Conservation (phyloP, 2,113 vertebrate species). For the Gracilinanus agilis region DNA sequence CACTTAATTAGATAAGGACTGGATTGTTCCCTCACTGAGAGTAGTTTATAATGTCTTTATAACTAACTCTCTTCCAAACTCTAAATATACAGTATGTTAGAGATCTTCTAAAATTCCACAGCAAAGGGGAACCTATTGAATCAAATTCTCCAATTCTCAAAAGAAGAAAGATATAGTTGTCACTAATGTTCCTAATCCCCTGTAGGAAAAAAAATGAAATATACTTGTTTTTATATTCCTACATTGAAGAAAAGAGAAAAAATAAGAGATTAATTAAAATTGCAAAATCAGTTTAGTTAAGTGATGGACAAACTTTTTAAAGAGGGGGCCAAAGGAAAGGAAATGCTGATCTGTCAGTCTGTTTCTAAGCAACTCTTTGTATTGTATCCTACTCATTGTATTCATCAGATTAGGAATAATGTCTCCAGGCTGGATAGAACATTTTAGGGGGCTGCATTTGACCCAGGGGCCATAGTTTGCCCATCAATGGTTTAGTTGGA, state of each 20-base stretch:
- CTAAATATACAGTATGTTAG: slow-evolving; percentile 35
- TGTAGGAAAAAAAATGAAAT: neutral
- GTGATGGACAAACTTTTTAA: too few relatives aligned
- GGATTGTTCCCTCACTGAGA: neutral
- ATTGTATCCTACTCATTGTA: too few relatives aligned
- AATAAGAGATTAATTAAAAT: neutral
- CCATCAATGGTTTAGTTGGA: too few relatives aligned
- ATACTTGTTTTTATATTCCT: neutral
- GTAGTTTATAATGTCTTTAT: slow-evolving; percentile 19
- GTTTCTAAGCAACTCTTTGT: too few relatives aligned
- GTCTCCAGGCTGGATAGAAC: too few relatives aligned
- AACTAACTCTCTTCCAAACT: neutral
- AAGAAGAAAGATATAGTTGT: slow-evolving; percentile 31
- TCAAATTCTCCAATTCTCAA: slow-evolving; percentile 35
- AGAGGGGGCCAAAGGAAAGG: too few relatives aligned
- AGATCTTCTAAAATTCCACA: slow-evolving; percentile 10
- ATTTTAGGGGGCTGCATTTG: too few relatives aligned
- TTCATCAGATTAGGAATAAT: too few relatives aligned
- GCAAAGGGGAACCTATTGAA: neutral
- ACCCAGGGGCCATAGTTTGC: too few relatives aligned
- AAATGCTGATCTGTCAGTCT: too few relatives aligned
- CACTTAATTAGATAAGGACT: slow-evolving; percentile 25
- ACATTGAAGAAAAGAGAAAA: neutral
- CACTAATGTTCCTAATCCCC: slow-evolving; percentile 20
- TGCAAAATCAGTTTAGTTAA: slow-evolving; percentile 33